Evolutionary conservation across 2,113 vertebrate genomes (phyloP).

Genomic region (Oncorhynchus masou): DNA sequence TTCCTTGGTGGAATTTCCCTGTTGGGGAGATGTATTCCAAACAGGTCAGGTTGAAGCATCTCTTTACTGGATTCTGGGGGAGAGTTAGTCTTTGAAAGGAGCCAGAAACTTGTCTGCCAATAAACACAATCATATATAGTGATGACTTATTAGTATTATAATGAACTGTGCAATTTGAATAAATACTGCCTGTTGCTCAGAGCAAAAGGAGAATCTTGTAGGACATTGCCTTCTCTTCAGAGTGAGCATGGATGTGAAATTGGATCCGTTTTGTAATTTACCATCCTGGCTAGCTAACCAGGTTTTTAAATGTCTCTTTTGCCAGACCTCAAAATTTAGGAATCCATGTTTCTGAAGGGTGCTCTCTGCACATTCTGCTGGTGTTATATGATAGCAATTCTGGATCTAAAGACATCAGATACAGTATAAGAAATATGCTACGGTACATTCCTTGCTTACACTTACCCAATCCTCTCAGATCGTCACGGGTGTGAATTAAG

Average conservation of each 20-base stretch:
- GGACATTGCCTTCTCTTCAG: neutral
- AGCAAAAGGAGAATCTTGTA: too few species aligned
- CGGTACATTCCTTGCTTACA: neutral
- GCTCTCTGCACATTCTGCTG: neutral
- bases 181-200: neutral
- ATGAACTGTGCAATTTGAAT: neutral
- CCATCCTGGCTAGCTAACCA: neutral
- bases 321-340: neutral
- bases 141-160: neutral
- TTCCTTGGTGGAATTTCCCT: neutral
- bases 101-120: neutral
- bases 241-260: neutral
- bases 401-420: neutral
- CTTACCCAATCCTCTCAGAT: neutral
- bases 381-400: neutral
- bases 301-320: neutral
- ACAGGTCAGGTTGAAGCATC: too few species aligned
- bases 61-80: neutral
- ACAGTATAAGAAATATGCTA: neutral
- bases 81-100: neutral
- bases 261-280: neutral
- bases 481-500: neutral
- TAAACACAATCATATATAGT: neutral
- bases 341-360: neutral
- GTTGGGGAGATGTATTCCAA: neutral